Conservation (phyloP, 2,797 vertebrate species). For the Lagocephalus sceleratus region DNA sequence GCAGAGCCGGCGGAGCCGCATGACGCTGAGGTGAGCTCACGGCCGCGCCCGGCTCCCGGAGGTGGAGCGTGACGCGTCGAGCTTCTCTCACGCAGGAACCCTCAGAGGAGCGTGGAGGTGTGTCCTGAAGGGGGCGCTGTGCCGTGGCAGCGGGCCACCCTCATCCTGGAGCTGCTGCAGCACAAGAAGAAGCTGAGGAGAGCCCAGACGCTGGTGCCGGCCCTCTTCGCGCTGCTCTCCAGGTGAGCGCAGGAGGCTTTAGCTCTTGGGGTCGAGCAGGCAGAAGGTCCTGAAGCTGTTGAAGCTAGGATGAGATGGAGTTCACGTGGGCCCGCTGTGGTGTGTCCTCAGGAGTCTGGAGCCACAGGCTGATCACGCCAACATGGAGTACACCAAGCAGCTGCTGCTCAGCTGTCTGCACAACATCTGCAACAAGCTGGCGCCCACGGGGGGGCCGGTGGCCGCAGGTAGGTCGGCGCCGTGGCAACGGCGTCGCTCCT, state of each 20-base stretch:
- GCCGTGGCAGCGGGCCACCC: conserved; percentile 85
- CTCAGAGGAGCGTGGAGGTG: conserved; percentile 50
- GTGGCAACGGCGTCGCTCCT: background rate
- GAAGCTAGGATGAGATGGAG: too few species aligned
- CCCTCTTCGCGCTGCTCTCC: conserved; percentile 86
- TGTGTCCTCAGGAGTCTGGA: conserved; percentile 80
- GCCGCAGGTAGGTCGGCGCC: conserved; percentile 73
- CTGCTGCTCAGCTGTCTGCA: conserved; percentile 90
- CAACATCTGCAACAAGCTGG: conserved; percentile 84
- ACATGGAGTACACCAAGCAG: conserved; percentile 92
- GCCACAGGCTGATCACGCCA: conserved; percentile 65
- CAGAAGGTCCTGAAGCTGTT: too few species aligned
- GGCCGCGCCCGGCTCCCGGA: too few species aligned
- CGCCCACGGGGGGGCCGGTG: conserved; percentile 70
- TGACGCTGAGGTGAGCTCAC: conserved; percentile 54
- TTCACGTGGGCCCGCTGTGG: too few species aligned
- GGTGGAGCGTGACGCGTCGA: too few species aligned
- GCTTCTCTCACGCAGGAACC: too few species aligned
- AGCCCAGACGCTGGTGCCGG: conserved; percentile 81
- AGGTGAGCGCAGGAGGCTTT: conserved; percentile 70
- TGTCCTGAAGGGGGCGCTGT: conserved; percentile 62
- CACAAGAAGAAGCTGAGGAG: conserved; percentile 94
- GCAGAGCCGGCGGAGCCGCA: conserved; percentile 84
- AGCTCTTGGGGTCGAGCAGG: too few species aligned
- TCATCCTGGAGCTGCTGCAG: conserved; percentile 92